Evolutionary conservation across 2,888 invertebrate genomes (phyloP).

Genomic region (Dermolepida albohirtum): DNA sequence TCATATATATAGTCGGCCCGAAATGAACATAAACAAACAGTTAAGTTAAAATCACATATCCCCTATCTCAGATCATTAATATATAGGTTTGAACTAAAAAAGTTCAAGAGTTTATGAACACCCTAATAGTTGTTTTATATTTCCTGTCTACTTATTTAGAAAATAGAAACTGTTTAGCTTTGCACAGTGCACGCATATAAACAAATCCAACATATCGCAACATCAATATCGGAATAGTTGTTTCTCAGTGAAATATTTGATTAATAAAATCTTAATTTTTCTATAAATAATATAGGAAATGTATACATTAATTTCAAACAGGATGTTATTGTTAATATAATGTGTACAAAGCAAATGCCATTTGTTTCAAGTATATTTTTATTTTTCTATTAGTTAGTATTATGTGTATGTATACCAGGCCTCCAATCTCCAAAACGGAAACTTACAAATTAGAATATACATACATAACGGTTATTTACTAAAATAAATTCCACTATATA

Average conservation of each 20-base stretch:
- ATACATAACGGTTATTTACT: background rate
- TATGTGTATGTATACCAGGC: background rate
- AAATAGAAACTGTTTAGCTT: constrained; percentile 36
- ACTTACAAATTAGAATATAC: constrained; percentile 6
- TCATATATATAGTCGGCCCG: constrained; percentile 15
- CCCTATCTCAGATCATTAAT: constrained; percentile 32
- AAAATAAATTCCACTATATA: background rate
- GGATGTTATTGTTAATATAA: constrained; percentile 34
- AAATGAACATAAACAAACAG: constrained; percentile 32
- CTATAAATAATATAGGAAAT: constrained; percentile 37
- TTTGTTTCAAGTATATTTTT: constrained; percentile 35
- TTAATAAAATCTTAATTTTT: constrained; percentile 37
- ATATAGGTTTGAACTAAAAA: constrained; percentile 33
- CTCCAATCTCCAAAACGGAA: constrained; percentile 1
- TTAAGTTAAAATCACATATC: constrained; percentile 29
- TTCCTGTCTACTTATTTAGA: constrained; percentile 37
- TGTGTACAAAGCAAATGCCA: constrained; percentile 37
- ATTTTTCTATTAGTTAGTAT: constrained; percentile 20
- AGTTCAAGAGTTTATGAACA: constrained; percentile 34
- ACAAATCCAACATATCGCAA: constrained; percentile 30
- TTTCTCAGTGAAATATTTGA: constrained; percentile 32
- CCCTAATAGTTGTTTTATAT: constrained; percentile 37
- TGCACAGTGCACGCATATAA: constrained; percentile 32
- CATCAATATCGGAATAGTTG: constrained; percentile 31
- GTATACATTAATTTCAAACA: constrained; percentile 37